Conservation (phyloP, 2,113 vertebrate species). For the Etheostoma cragini region DNA sequence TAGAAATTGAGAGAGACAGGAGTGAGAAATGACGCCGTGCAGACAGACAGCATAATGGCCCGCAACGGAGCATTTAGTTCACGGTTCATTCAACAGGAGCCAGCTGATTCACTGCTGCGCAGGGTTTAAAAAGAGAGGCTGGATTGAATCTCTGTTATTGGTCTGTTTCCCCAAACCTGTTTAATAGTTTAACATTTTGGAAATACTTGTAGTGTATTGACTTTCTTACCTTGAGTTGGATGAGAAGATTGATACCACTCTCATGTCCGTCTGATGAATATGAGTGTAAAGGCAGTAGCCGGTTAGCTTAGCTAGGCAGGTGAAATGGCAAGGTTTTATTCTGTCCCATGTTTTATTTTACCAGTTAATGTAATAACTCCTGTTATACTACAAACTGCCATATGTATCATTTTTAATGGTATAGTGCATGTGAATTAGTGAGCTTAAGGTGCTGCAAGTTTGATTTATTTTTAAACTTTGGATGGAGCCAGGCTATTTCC, state of each 20-base stretch:
- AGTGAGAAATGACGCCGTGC: conserved; percentile 15
- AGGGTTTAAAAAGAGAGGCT: conserved; percentile 6
- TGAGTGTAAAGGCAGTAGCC: too few relatives aligned
- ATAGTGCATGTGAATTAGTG: too few relatives aligned
- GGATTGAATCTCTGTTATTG: conserved; percentile 6
- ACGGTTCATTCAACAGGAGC: conserved; percentile 57
- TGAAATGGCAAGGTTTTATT: neutral
- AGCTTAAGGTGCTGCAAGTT: too few relatives aligned
- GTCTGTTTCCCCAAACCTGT: neutral
- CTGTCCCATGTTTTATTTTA: neutral
- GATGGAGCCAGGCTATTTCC: too few relatives aligned
- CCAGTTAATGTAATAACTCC: neutral
- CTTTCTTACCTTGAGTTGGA: neutral
- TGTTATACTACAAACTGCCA: neutral
- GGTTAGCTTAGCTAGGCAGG: neutral
- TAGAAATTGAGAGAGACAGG: neutral
- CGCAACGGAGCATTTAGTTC: conserved; percentile 33
- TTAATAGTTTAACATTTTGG: neutral
- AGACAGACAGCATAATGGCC: conserved; percentile 16
- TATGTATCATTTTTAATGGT: neutral
- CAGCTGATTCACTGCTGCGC: conserved; percentile 27
- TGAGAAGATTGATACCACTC: neutral
- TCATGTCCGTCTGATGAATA: too few relatives aligned
- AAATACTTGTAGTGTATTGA: neutral
- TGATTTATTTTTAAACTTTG: too few relatives aligned